A percentile compares a stretch with the other conserved stretches of the same genome.
Conservation (phyloP, 2,888 invertebrate genomes). For the Drosophila planitibia region DNA sequence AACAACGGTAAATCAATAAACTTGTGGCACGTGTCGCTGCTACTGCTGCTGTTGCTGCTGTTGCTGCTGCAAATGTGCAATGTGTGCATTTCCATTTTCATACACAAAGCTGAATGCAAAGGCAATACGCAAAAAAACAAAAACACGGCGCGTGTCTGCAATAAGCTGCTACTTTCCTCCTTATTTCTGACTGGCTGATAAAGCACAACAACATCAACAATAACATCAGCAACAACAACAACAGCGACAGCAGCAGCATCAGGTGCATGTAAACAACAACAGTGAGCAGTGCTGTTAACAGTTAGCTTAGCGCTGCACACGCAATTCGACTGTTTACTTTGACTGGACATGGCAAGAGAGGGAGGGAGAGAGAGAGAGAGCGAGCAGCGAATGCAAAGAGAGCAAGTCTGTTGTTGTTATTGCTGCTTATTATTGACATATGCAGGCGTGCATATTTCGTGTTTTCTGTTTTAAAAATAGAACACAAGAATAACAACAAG, state of each 20-base stretch:
- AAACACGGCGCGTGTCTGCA: slow-evolving; percentile 54
- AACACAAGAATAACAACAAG: slow-evolving; percentile 1
- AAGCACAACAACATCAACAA: slow-evolving; percentile 44
- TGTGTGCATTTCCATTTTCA: slow-evolving; percentile 31
- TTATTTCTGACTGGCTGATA: slow-evolving; percentile 33
- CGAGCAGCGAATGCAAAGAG: neutral
- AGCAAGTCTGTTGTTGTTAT: slow-evolving; percentile 2
- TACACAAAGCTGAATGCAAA: slow-evolving; percentile 24
- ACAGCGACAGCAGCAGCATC: slow-evolving; percentile 31
- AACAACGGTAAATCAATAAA: slow-evolving; percentile 58
- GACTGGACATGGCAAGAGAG: neutral
- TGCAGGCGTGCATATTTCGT: slow-evolving; percentile 16
- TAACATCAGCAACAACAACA: slow-evolving; percentile 32
- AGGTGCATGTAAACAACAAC: slow-evolving; percentile 49
- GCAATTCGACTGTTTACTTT: slow-evolving; percentile 8
- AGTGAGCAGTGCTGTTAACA: slow-evolving; percentile 15
- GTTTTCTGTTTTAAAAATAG: slow-evolving; percentile 8
- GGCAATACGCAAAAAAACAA: slow-evolving; percentile 3
- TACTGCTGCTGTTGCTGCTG: too few relatives aligned
- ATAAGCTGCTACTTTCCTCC: slow-evolving; percentile 27
- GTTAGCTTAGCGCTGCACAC: slow-evolving; percentile 22
- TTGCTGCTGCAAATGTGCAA: slow-evolving; percentile 20
- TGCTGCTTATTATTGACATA: slow-evolving; percentile 19
- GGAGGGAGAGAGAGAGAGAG: neutral
- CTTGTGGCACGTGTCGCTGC: slow-evolving; percentile 49